phyloP scores from a whole-genome alignment of 2,888 invertebrate species.

The Malthinus seriepunctatus region DNA sequence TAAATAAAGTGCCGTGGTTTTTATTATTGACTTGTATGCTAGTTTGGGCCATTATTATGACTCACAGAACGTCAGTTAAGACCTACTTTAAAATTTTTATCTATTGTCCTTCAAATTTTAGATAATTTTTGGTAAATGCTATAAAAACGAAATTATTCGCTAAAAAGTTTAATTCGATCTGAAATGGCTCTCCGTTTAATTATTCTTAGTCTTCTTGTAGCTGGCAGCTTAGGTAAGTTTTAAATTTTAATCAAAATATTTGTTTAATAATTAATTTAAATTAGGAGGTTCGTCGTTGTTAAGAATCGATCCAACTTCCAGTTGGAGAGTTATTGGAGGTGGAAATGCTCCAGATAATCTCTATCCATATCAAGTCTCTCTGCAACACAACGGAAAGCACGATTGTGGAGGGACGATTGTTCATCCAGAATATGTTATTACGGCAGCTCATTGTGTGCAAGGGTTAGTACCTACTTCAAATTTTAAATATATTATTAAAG shows the following conservation, averaged over 20 bases:
- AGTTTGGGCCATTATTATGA: conserved; percentile 85
- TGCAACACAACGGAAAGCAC: conserved; percentile 29
- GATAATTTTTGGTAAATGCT: no score
- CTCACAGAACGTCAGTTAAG: conserved; percentile 79
- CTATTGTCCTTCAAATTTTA: no score
- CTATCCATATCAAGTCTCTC: conserved; percentile 39
- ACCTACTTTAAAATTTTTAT: no score
- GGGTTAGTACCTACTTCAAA: conserved; percentile 4
- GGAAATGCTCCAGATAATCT: conserved; percentile 28
- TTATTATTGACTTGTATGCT: conserved; percentile 70
- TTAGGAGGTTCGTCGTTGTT: not conserved
- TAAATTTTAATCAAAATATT: not conserved
- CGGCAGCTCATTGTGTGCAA: conserved; percentile 40
- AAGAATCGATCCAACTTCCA: not conserved
- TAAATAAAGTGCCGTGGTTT: conserved; percentile 72
- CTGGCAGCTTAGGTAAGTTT: not conserved
- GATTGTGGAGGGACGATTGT: conserved; percentile 40
- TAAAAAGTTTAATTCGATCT: no score
- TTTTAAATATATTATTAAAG: not conserved
- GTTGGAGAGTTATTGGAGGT: conserved; percentile 30
- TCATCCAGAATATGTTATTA: conserved; percentile 32
- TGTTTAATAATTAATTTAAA: not conserved
- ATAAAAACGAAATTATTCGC: no score
- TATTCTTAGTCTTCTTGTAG: not conserved
- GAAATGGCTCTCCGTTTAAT: not conserved